Base-by-base conservation (phyloP, 2,113 vertebrate genomes). In the Oxyruncus cristatus region DNA sequence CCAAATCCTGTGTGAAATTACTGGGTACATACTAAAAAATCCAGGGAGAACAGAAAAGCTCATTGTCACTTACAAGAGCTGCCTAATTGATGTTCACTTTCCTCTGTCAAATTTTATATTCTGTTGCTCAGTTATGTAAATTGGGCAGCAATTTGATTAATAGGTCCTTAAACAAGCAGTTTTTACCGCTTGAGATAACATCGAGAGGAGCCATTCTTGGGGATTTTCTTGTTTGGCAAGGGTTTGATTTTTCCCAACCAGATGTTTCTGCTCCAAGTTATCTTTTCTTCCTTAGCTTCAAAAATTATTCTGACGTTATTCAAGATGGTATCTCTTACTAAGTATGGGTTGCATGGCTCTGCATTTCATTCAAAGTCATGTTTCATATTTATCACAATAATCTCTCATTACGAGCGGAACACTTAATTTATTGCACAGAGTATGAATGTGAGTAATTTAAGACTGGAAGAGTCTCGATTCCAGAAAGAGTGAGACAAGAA, bases 331-430 rank as follows among this genome's bases (percentile, higher is more conserved):
- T 89, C 63, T 85, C 46, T 67, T 52, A 37, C 68, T 78, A 75
- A 71, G 49, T 72, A 72, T 75, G 61, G 53, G 65, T 85, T 52
- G 10, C 47, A 66, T 53, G 47, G 56, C 49, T 91, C 79, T 91
- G 39, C 41, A 87, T 91, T 96, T 92, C 72, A 78, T 89, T 95
- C 78, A 84, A 93, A 94, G 49, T 65, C 61, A 50, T 86, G 75
- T 90, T 86, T 96, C 91, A 87, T 96, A 91, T 94, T 96, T 92
- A 92, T 95, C 82, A 72, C 23, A 58, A 65, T 89, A 87, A 85
- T 82, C 70, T 90, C 82, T 92, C 74, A 82, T 93, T 90, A 92
- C 2, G 2, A 81, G 71, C 0, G 0, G 82, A 95, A 88, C 92
- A 90, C 49, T 86, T 68, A 52, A 83, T 88, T 93, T 91, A 79